phyloP scores from a whole-genome alignment of 2,888 invertebrate species.

The Phengaris arion region DNA sequence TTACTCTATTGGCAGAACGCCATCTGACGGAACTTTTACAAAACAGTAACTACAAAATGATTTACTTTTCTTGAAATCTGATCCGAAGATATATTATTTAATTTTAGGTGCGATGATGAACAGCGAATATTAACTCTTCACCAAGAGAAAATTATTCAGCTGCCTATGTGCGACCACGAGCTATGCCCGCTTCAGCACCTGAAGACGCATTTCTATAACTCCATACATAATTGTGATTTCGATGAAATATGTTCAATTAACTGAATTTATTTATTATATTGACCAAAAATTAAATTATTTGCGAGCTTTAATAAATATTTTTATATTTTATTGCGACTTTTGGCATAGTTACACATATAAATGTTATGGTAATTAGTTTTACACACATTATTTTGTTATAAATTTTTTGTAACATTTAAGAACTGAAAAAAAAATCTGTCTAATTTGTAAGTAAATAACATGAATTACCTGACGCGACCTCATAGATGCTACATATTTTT shows the following conservation, averaged over 20 bases:
- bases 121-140: conserved; percentile 83
- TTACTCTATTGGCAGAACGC: no score
- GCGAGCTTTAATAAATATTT: conserved; percentile 30
- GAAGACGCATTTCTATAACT: conserved; percentile 77
- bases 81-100: neutral
- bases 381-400: no score
- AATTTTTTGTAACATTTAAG: no score
- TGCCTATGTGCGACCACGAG: conserved; percentile 84
- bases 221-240: conserved; percentile 83
- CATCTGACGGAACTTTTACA: no score
- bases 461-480: no score
- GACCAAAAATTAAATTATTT: conserved; percentile 18
- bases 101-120: conserved; percentile 73
- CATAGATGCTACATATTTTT: no score
- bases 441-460: no score
- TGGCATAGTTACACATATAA: neutral
- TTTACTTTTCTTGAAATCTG: no score
- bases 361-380: no score
- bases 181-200: conserved; percentile 83
- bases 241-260: conserved; percentile 80
- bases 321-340: neutral
- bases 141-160: conserved; percentile 84
- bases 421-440: no score
- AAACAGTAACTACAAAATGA: no score
- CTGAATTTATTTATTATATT: conserved; percentile 20